phyloP scores from a whole-genome alignment of 1,140 invertebrate species.

The Cephus cinctus region DNA sequence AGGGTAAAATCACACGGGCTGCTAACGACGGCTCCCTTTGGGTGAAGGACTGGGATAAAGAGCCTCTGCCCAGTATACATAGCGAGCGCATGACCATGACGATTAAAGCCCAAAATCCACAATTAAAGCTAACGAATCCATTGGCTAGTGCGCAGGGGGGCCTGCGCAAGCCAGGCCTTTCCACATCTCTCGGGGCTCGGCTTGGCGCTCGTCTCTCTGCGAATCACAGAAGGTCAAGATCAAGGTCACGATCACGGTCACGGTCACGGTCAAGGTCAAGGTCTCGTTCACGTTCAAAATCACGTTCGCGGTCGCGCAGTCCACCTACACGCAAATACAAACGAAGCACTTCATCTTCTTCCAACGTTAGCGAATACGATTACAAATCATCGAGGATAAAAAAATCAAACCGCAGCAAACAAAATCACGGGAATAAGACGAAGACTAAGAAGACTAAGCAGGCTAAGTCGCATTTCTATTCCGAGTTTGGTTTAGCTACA shows the following conservation, averaged over 20 bases:
- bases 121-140: conserved; percentile 31
- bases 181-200: conserved; percentile 58
- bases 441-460: conserved; percentile 61
- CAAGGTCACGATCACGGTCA: conserved; percentile 11
- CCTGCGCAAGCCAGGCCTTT: conserved; percentile 52
- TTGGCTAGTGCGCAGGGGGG: conserved; percentile 33
- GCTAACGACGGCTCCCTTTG: conserved; percentile 82
- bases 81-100: conserved; percentile 71
- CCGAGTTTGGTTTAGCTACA: conserved; percentile 64
- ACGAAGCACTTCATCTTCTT: conserved; percentile 49
- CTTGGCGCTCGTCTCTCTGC: conserved; percentile 55
- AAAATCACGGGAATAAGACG: conserved; percentile 50
- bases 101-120: conserved; percentile 45
- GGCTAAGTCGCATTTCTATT: conserved; percentile 67
- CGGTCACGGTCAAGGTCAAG: conserved; percentile 42
- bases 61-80: conserved; percentile 83
- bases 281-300: conserved; percentile 55
- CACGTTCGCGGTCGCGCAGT: conserved; percentile 40
- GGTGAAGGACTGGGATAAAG: conserved; percentile 89
- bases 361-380: conserved; percentile 45
- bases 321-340: conserved; percentile 44
- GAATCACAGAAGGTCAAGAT: conserved; percentile 39
- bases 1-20: conserved; percentile 87
- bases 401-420: conserved; percentile 41
- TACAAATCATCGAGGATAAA: conserved; percentile 42